Evolutionary conservation across 2,888 invertebrate species (phyloP), one percentile per base, ranked within the genome.

Genomic region (Caenorhabditis doughertyi): DNA sequence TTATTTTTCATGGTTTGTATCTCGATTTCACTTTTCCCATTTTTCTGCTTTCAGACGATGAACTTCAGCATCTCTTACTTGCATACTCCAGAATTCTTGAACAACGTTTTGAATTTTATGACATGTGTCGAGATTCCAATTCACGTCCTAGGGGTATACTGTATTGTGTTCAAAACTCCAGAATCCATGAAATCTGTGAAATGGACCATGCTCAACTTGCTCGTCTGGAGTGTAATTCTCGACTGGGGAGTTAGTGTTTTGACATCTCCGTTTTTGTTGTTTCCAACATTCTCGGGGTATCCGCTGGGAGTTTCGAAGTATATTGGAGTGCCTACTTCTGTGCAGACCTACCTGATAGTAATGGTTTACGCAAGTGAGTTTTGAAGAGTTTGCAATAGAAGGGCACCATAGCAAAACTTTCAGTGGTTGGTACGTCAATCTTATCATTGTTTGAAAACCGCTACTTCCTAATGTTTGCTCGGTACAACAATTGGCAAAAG

Each of bases 161-260:
- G 70, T 65, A 72, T 80, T 7, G 9, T 80, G 13, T 72, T 51
- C 39, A 56, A 67, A 25, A 80, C 72, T 2, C 79, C 79, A 0
- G 29, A 51, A 3, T 51, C 49, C 1, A 80, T 80, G 79, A 64
- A 53, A 42, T 60, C 65, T 18, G 79, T 71, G 3, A 80, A 68
- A 42, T 44, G 39, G 58, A 80, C 32, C 42, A 49, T 80, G 67
- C 23, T 80, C 16, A 49, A 51, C 7, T 23, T 73, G 21, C 71
- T 56, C n/a, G 13, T 80, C 9, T 62, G 70, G 62, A 79, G 60
- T 55, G 47, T 53, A 0, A 29, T 64, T 7, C 21, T 79, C 9
- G 79, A 79, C n/a, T n/a, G 71, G 0, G 21, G 49, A 7, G 32
- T 64, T 13, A 64, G 27, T 47, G 29, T 64, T 1, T 16, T 64